Conservation (phyloP, 2,888 invertebrate species). For the Euzophera pinguis region DNA sequence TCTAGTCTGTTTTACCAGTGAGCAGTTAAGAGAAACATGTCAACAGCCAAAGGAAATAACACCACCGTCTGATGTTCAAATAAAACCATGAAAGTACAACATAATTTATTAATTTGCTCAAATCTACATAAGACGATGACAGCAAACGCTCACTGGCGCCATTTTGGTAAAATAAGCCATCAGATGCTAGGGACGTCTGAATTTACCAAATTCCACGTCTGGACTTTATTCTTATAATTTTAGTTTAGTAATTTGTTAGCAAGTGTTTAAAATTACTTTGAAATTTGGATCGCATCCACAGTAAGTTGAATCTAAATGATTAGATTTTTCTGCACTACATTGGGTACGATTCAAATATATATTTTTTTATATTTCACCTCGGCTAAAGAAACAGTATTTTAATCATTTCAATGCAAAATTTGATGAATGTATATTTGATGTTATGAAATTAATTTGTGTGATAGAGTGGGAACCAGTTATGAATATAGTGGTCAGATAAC, state of each 20-base stretch:
- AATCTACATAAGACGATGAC: not conserved
- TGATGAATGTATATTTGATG: no score
- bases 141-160: constrained; percentile 41
- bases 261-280: not conserved
- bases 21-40: constrained; percentile 16
- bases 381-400: not conserved
- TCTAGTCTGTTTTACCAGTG: constrained; percentile 50
- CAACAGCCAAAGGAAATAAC: not conserved
- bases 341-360: constrained; percentile 29
- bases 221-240: constrained; percentile 2
- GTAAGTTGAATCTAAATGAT: constrained; percentile 19
- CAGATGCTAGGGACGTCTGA: constrained; percentile 19
- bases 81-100: not conserved
- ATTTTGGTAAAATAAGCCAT: constrained; percentile 38
- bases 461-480: no score
- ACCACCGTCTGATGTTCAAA: not conserved
- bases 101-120: not conserved
- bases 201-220: constrained; percentile 11
- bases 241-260: not conserved
- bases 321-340: constrained; percentile 24
- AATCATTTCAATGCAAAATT: no score
- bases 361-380: constrained; percentile 21
- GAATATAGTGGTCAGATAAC: not conserved
- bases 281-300: constrained; percentile 27
- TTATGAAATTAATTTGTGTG: no score